phyloP scores from a whole-genome alignment of 2,113 vertebrate genomes.

The Podarcis raffonei region DNA sequence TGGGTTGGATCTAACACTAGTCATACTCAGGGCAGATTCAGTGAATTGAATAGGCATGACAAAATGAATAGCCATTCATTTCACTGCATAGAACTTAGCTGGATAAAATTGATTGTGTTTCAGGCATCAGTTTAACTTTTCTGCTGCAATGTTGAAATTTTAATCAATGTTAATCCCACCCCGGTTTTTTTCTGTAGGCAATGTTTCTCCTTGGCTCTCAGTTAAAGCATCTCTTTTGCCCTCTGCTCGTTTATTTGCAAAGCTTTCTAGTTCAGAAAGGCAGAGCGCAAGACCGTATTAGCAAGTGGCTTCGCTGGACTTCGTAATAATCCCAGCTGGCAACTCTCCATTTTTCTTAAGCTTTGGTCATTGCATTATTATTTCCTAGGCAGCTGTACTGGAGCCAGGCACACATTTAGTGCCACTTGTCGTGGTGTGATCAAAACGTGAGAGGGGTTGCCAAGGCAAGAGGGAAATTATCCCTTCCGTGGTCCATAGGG shows the following conservation, averaged over 20 bases:
- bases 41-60: too few relatives aligned
- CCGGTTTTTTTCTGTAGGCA: not conserved
- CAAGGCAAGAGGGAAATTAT: not conserved
- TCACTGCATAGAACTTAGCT: too few relatives aligned
- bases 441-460: not conserved
- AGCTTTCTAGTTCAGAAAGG: constrained; percentile 1
- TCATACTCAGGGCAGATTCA: too few relatives aligned
- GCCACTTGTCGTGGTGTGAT: not conserved
- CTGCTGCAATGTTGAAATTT: not conserved
- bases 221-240: not conserved
- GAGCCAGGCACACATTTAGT: not conserved
- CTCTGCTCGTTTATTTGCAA: not conserved
- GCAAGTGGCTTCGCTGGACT: not conserved
- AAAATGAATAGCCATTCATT: too few relatives aligned
- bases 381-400: not conserved
- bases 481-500: not conserved
- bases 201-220: not conserved
- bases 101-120: not conserved
- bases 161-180: not conserved
- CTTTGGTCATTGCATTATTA: not conserved
- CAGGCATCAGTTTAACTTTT: not conserved
- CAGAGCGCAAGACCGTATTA: not conserved
- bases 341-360: not conserved
- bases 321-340: not conserved
- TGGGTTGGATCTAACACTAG: not conserved